phyloP scores from a whole-genome alignment of 2,797 vertebrate genomes.

The Liasis olivaceus region DNA sequence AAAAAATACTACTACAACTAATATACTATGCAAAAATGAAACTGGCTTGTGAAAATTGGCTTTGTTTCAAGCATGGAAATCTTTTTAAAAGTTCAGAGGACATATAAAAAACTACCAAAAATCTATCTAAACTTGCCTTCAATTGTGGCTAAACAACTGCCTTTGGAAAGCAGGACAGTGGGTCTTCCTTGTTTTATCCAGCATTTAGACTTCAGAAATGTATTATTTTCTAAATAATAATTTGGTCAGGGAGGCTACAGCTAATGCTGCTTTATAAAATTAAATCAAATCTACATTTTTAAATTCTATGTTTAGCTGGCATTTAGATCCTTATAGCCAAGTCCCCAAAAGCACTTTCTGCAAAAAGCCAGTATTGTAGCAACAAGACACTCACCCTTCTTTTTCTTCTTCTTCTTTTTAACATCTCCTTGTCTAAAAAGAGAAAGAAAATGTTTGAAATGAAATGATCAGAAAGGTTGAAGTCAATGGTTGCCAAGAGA shows the following conservation, averaged over 20 bases:
- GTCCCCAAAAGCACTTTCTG: background rate
- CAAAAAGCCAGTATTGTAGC: background rate
- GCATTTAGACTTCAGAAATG: background rate
- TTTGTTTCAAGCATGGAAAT: background rate
- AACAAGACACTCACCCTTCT: slow-evolving; percentile 83
- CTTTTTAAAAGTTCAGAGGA: background rate
- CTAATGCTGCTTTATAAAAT: background rate
- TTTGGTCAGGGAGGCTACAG: background rate
- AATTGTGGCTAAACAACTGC: background rate
- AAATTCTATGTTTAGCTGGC: background rate
- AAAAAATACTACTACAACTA: background rate
- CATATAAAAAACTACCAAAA: background rate
- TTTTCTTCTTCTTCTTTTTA: slow-evolving; percentile 98
- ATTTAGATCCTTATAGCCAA: background rate
- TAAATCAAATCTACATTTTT: background rate
- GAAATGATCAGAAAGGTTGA: background rate
- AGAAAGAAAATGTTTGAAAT: slow-evolving; percentile 30
- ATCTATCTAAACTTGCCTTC: background rate
- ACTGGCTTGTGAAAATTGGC: background rate
- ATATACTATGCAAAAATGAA: background rate
- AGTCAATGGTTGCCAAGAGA: background rate
- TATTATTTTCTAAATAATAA: background rate
- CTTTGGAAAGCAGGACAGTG: background rate
- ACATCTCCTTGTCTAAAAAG: slow-evolving; percentile 85
- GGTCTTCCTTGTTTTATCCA: background rate